phyloP scores from a whole-genome alignment of 2,113 vertebrate species.

The Hyperopisus bebe region DNA sequence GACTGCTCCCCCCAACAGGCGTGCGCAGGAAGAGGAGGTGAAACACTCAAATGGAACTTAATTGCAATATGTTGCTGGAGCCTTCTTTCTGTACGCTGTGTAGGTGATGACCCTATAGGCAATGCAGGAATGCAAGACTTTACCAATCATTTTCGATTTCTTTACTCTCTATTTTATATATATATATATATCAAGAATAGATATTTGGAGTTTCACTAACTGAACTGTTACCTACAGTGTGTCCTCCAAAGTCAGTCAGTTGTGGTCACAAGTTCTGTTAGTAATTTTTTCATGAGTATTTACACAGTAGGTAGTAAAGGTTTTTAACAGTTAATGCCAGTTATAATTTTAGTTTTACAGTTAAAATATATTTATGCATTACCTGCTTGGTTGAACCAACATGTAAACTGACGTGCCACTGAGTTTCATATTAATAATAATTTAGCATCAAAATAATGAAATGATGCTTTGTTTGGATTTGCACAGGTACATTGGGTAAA shows the following conservation, averaged over 20 bases:
- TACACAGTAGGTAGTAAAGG: background rate
- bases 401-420: background rate
- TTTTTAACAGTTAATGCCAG: background rate
- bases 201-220: background rate
- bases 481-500: background rate
- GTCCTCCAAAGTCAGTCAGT: background rate
- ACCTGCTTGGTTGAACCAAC: background rate
- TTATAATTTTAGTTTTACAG: background rate
- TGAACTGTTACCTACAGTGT: background rate
- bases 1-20: slow-evolving; percentile 30
- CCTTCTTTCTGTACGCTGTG: background rate
- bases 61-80: slow-evolving; percentile 14
- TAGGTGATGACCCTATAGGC: background rate
- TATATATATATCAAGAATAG: background rate
- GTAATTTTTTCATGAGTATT: background rate
- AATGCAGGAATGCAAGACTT: background rate
- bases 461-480: background rate
- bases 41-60: slow-evolving; percentile 22
- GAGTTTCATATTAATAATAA: background rate
- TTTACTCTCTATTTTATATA: background rate
- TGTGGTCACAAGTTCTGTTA: background rate
- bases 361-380: background rate
- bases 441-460: background rate
- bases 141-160: background rate
- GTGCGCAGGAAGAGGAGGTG: slow-evolving; percentile 25